Conservation (phyloP, 2,888 invertebrate genomes). For the Diaperis boleti region DNA sequence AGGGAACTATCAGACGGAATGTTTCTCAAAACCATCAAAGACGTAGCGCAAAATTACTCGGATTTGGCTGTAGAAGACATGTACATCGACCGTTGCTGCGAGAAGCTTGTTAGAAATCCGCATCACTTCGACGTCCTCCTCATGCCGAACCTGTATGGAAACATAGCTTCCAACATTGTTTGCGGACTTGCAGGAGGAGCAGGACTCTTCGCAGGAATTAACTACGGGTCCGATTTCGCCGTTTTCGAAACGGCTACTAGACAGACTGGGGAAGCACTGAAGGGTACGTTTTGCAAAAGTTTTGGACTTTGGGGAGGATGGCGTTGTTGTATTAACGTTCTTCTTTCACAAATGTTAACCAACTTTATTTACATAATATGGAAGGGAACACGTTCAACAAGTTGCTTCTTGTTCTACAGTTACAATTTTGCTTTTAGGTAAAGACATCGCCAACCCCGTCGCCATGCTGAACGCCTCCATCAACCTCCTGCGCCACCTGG, state of each 20-base stretch:
- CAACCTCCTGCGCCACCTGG: conserved; percentile 50
- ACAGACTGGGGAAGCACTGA: conserved; percentile 24
- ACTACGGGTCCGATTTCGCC: conserved; percentile 53
- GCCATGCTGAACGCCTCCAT: conserved; percentile 89
- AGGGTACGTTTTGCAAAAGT: conserved; percentile 11
- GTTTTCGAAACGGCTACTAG: conserved; percentile 57
- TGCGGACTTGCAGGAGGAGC: conserved; percentile 56
- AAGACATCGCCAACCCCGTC: conserved; percentile 94
- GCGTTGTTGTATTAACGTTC: too few species aligned
- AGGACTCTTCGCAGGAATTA: conserved; percentile 52
- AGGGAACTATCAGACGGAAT: conserved; percentile 52
- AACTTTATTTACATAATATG: too few species aligned
- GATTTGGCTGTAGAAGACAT: conserved; percentile 50
- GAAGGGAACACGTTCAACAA: too few species aligned
- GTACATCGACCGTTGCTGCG: conserved; percentile 50
- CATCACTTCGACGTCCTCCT: conserved; percentile 54
- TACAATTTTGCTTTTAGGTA: too few species aligned
- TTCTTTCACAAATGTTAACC: too few species aligned
- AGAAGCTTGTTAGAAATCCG: conserved; percentile 50
- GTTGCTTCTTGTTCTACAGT: too few species aligned
- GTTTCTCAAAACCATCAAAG: conserved; percentile 51
- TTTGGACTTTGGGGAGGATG: background rate
- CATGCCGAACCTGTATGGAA: conserved; percentile 56
- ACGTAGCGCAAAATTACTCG: conserved; percentile 48
- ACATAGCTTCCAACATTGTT: conserved; percentile 49